Conservation (phyloP, 1,140 invertebrate genomes). For the Hylaeus anthracinus region DNA sequence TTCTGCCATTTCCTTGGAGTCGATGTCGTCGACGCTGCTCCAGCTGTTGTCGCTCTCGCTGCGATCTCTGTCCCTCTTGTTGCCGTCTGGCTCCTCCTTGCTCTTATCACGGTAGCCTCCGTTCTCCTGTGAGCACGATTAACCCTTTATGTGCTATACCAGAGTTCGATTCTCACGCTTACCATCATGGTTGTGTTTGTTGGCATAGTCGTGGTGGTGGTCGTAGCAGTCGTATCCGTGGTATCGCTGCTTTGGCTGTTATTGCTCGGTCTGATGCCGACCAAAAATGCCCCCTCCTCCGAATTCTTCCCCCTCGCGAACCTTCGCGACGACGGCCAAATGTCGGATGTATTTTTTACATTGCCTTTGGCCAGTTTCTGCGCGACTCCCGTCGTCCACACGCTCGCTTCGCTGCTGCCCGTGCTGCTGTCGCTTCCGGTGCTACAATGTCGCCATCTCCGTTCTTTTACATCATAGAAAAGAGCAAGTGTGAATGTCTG, state of each 20-base stretch:
- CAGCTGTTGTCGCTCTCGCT: conserved; percentile 73
- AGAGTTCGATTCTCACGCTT: not conserved
- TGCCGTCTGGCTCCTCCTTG: conserved; percentile 40
- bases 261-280: conserved; percentile 59
- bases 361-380: conserved; percentile 53
- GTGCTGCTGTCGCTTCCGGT: conserved; percentile 78
- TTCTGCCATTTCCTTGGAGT: conserved; percentile 36
- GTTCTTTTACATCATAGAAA: conserved; percentile 60
- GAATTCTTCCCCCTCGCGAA: conserved; percentile 67
- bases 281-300: conserved; percentile 66
- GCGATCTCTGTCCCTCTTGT: conserved; percentile 48
- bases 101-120: conserved; percentile 16
- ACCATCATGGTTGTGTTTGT: conserved; percentile 54
- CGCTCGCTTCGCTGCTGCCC: conserved; percentile 73
- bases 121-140: conserved; percentile 38
- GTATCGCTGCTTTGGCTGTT: conserved; percentile 76
- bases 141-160: no score
- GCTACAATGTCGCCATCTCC: conserved; percentile 74
- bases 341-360: conserved; percentile 62
- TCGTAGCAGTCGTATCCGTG: conserved; percentile 70
- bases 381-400: conserved; percentile 75
- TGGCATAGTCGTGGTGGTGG: conserved; percentile 69
- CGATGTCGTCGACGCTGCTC: conserved; percentile 72
- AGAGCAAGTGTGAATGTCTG: not conserved
- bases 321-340: conserved; percentile 65